Conservation (phyloP, 2,113 vertebrate species). For the Lipophrys pholis region DNA sequence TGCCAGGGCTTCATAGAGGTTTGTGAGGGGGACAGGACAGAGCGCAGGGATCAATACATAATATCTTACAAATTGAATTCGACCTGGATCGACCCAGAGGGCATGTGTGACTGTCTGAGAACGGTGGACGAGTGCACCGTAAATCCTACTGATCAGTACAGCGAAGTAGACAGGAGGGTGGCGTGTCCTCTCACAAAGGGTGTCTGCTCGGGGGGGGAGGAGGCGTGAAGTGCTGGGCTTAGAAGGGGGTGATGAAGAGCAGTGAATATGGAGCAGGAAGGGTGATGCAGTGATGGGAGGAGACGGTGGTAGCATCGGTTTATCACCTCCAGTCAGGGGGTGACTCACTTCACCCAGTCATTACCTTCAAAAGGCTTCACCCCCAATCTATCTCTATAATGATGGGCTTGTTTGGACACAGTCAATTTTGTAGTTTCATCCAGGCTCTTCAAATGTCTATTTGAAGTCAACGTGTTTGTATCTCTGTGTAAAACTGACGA, state of each 20-base stretch:
- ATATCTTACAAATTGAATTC: constrained; percentile 90
- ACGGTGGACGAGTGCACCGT: constrained; percentile 77
- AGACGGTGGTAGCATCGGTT: constrained; percentile 54
- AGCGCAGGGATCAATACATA: constrained; percentile 84
- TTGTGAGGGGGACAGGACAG: constrained; percentile 45
- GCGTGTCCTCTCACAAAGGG: constrained; percentile 39
- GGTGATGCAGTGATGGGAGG: constrained; percentile 53
- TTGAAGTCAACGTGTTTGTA: constrained; percentile 29
- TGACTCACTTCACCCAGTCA: constrained; percentile 64
- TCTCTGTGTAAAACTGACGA: neutral
- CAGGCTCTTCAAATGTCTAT: constrained; percentile 32
- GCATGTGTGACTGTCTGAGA: constrained; percentile 72
- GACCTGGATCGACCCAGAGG: constrained; percentile 85
- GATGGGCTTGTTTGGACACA: constrained; percentile 69
- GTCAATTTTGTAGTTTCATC: constrained; percentile 69
- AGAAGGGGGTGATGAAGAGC: constrained; percentile 45
- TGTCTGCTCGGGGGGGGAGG: constrained; percentile 45
- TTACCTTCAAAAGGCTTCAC: constrained; percentile 71
- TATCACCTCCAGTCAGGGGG: constrained; percentile 70
- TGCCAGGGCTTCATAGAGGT: constrained; percentile 50
- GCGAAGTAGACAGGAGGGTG: constrained; percentile 20
- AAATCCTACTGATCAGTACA: constrained; percentile 81
- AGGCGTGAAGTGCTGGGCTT: constrained; percentile 58
- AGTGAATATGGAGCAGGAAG: constrained; percentile 42
- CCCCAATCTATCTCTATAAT: constrained; percentile 69